These are phyloP conservation scores for Globodera rostochiensis DNA, from an alignment of 1,140 invertebrate species.

Conservation along the genomic window DNA sequence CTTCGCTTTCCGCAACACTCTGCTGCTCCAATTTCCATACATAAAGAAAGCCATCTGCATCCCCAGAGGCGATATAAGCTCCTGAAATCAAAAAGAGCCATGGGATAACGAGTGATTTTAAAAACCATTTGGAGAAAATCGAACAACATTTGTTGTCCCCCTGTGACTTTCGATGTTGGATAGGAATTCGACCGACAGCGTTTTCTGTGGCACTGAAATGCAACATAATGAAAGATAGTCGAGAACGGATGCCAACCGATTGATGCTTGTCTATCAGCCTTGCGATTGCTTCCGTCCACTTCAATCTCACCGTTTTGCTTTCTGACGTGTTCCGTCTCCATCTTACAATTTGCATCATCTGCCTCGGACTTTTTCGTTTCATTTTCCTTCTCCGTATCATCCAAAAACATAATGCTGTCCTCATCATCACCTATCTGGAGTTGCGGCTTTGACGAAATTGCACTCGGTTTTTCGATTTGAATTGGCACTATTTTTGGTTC, in stretches of 20 bases:
- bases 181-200: constrained; percentile 44
- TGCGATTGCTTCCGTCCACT: not conserved
- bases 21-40: constrained; percentile 47
- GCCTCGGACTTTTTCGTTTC: not conserved
- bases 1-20: not conserved
- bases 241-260: not conserved
- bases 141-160: constrained; percentile 38
- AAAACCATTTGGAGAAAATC: constrained; percentile 51
- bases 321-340: not conserved
- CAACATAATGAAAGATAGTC: not conserved
- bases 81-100: constrained; percentile 39
- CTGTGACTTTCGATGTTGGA: constrained; percentile 48
- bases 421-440: constrained; percentile 15
- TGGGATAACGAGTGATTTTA: not conserved
- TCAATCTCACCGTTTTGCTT: not conserved
- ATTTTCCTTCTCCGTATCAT: constrained; percentile 19
- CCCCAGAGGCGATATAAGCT: constrained; percentile 49
- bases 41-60: constrained; percentile 37
- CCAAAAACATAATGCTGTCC: constrained; percentile 18
- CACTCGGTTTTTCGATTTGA: not conserved
- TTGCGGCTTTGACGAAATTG: not conserved
- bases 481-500: constrained; percentile 1
- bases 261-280: not conserved
- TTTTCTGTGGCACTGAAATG: constrained; percentile 1
- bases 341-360: not conserved